phyloP scores from a whole-genome alignment of 2,113 vertebrate genomes.

The Amblyornis subalaris region DNA sequence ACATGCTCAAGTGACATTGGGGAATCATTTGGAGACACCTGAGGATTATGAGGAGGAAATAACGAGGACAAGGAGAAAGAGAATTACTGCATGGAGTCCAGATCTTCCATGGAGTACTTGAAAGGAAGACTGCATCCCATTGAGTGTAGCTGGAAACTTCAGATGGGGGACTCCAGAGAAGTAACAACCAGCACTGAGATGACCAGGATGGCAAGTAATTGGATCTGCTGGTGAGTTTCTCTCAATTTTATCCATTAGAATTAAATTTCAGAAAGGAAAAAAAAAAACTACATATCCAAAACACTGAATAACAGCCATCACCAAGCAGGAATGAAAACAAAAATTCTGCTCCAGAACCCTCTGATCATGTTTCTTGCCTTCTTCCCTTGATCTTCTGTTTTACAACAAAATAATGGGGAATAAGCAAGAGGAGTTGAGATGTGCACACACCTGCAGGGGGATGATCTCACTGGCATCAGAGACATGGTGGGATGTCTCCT shows the following conservation, averaged over 20 bases:
- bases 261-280: background rate
- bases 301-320: background rate
- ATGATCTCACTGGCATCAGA: background rate
- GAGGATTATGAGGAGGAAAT: background rate
- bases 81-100: background rate
- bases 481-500: background rate
- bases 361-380: background rate
- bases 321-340: background rate
- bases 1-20: background rate
- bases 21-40: background rate
- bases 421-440: background rate
- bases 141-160: background rate
- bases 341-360: background rate
- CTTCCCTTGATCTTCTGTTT: background rate
- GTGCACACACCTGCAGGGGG: background rate
- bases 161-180: background rate
- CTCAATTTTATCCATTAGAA: background rate
- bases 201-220: fast-evolving
- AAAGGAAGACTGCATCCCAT: background rate
- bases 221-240: background rate
- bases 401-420: background rate
- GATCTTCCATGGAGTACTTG: background rate
- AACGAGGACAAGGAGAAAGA: background rate
- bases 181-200: background rate
- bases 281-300: fast-evolving